These are phyloP conservation scores for Cebidichthys violaceus DNA, from an alignment of 2,113 vertebrate species.

Conservation along the genomic window DNA sequence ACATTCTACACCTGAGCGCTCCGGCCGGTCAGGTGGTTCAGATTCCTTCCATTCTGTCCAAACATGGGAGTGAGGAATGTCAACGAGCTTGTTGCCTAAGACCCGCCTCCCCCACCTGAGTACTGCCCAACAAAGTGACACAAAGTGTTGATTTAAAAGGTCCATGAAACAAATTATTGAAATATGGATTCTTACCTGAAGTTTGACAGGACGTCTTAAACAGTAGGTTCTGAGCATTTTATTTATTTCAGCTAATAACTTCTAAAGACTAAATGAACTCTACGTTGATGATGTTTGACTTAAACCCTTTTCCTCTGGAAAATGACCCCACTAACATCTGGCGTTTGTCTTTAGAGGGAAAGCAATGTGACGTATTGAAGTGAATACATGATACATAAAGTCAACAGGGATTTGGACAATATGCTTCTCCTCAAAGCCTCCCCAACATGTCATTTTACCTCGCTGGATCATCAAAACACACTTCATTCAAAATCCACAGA, in stretches of 20 bases:
- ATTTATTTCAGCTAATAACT: too few species aligned
- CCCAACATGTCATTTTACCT: too few species aligned
- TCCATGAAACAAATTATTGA: background rate
- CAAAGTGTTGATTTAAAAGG: background rate
- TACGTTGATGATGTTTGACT: background rate
- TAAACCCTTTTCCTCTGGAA: background rate
- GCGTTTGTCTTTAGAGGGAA: background rate
- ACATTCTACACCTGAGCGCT: background rate
- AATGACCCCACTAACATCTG: background rate
- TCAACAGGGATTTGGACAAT: too few species aligned
- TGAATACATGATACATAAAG: background rate
- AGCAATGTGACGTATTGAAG: background rate
- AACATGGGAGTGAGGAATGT: constrained; percentile 39
- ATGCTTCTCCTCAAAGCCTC: too few species aligned
- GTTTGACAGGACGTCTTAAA: background rate
- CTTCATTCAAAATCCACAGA: too few species aligned
- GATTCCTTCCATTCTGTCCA: constrained; percentile 5
- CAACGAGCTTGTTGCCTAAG: background rate
- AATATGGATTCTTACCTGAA: background rate
- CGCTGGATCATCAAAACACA: too few species aligned
- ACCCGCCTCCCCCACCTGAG: background rate
- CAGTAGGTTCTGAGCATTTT: background rate
- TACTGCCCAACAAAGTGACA: background rate
- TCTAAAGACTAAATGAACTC: background rate
- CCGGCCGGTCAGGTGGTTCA: constrained; percentile 9